These are phyloP conservation scores for Elaphurus davidianus DNA, from an alignment of 2,113 vertebrate species.

Conservation along the genomic window DNA sequence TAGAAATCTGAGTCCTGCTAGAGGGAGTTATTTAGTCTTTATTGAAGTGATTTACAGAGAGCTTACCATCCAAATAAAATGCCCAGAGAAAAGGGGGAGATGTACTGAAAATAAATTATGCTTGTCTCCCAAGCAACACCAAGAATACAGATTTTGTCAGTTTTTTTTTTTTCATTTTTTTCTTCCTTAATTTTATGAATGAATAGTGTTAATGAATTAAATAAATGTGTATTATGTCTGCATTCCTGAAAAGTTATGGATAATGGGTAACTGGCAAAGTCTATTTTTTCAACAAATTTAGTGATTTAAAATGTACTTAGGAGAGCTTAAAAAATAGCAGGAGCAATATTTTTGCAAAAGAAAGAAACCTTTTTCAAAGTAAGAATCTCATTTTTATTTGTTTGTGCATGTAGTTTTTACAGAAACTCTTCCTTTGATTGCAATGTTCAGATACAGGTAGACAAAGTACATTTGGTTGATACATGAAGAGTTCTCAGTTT, in stretches of 20 bases:
- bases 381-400: not conserved
- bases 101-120: not conserved
- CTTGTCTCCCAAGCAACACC: not conserved
- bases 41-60: conserved; percentile 59
- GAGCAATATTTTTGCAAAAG: not conserved
- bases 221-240: not conserved
- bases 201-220: not conserved
- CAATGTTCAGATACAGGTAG: not conserved
- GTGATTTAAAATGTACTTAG: not conserved
- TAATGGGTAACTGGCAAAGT: not conserved
- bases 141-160: not conserved
- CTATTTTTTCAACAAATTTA: not conserved
- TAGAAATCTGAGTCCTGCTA: conserved; percentile 59
- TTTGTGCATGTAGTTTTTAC: not conserved
- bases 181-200: conserved; percentile 34
- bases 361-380: not conserved
- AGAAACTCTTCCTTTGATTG: conserved; percentile 14
- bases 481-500: not conserved
- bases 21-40: conserved; percentile 66
- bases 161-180: not conserved
- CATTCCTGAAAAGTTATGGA: not conserved
- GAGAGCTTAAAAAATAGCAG: not conserved
- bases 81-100: not conserved
- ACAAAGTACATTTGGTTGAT: conserved; percentile 17
- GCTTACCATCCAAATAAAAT: conserved; percentile 56